Evolutionary conservation across 1,140 invertebrate genomes (phyloP), one percentile per base, ranked within the genome.

Genomic region (Camponotus pennsylvanicus): DNA sequence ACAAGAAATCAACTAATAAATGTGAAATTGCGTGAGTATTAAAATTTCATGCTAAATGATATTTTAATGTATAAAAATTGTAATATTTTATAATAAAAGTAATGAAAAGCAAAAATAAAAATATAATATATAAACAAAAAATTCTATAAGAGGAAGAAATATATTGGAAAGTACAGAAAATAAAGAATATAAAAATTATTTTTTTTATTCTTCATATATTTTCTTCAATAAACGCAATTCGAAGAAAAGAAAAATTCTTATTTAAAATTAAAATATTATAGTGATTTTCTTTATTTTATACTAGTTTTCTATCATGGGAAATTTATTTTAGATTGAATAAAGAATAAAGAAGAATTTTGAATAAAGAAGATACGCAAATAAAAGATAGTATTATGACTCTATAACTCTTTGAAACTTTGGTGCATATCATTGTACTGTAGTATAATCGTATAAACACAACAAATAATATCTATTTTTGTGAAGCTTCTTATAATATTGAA

Each of bases 1-100:
- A 66, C 64, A 40, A 67, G 21, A 79, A 76, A 76, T 76, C 34
- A 40, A 61, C 15, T 2, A 18, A 7, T 9, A 6, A 45, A 73
- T n/a, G 15, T 9, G 1, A 49, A 59, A 3, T 8, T 45, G 61
- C 37, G 4, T 11, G 3, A 42, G 13, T 77, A 61, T 45, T 11
- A 2, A 64, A 9, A 45, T 37, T 63, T 42, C 8, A 59, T 13
- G 11, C 34, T 59, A 52, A 61, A 40, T 21, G 42, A 4, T 21
- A 11, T 18, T 61, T 42, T 61, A 15, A 6, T 40, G 32, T 42
- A 42, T 27, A 59, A 2, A 59, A 40, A 32, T n/a, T 27, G 40
- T 63, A 40, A 5, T 57, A 59, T 9, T 21, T 21, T 75, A 3
- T 27, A 59, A 27, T 40, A 55, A 2, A 9, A 57, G 27, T 40